A percentile compares a stretch with the other conserved stretches of the same genome.
phyloP scores from a whole-genome alignment of 1,140 invertebrate species.

The fruit fly (Drosophila melanogaster) region Release_6_plus_ISO1_MT NC_004354.4:1670501-1671000 shows the following conservation, averaged over 20 bases:
- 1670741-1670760: constrained; percentile 1
- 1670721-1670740: constrained; percentile 30
- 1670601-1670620: constrained; percentile 7
- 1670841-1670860: constrained; percentile 40
- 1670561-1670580: not conserved
- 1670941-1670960: too few relatives aligned
- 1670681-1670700: constrained; percentile 46
- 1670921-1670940: not conserved
- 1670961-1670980: not conserved
- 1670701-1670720: constrained; percentile 34
- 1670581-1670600: not conserved
- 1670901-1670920: not conserved
- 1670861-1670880: constrained; percentile 24
- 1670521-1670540: constrained; percentile 21
- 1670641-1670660: constrained; percentile 13
- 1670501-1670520: constrained; percentile 12
- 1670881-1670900: not conserved
- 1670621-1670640: constrained; percentile 37
- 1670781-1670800: not conserved
- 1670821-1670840: constrained; percentile 23
- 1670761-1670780: not conserved
- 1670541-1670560: constrained; percentile 5
- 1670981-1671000: constrained; percentile 3
- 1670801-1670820: constrained; percentile 6
- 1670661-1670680: constrained; percentile 22